Base-by-base conservation (phyloP, 2,888 invertebrate genomes). In the Epinotia ramella region DNA sequence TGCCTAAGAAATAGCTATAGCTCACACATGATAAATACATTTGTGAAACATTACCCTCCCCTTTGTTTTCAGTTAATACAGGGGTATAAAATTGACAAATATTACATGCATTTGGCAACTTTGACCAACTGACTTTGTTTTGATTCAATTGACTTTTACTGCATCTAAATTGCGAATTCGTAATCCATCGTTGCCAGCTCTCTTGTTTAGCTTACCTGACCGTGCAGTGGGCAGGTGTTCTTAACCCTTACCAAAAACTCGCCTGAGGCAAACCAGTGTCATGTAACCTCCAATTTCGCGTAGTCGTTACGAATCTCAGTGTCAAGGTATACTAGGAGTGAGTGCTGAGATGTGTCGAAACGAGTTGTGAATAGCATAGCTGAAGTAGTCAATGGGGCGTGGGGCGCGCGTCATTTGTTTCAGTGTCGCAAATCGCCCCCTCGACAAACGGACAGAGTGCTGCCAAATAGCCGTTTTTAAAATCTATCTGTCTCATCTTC, bases 331-430 rank as follows among this genome's bases (percentile, higher is more conserved):
- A 53, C 53, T 53, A 13, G n/a, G n/a, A 6, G 53, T n/a, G 53
- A 3, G 53, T 53, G 53, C 0, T 6, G 53, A 7, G n/a, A 1
- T 53, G 53, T n/a, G n/a, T 53, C 16, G 53, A 53, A 7, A 4
- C n/a, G 6, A n/a, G 6, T 53, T 53, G n/a, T 53, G 53, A n/a
- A 53, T n/a, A 53, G 4, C 53, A n/a, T 53, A 53, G n/a, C 53
- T 53, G 53, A 5, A 53, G 53, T 53, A 84, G 88, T 88, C 88
- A 89, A 90, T 91, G 86, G 89, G 80, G 85, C 87, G 82, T 83
- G 80, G 80, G 80, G 83, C 81, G 83, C 86, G 86, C 87, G 85
- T 89, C 92, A 91, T 92, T 92, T 91, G 88, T 90, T 91, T 86
- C 83, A 87, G 88, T 86, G 89, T 87, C 88, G 87, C 90, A 88